Evolutionary conservation across 1,140 invertebrate species (phyloP).

Genomic region (Panagrolaimus sp.): DNA sequence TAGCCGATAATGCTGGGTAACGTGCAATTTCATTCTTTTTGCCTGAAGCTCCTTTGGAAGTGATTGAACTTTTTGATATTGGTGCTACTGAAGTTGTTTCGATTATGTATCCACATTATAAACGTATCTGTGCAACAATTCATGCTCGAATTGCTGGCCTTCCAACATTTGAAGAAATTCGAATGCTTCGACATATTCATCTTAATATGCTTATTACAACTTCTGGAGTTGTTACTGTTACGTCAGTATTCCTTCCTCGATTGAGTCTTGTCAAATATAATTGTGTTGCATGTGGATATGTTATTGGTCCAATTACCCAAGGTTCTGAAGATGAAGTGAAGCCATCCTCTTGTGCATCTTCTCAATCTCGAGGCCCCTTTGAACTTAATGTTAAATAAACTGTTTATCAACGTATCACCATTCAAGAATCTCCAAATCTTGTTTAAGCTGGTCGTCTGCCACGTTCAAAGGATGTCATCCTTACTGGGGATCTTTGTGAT

Average conservation of each 20-base stretch:
- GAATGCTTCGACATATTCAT: constrained; percentile 89
- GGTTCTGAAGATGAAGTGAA: constrained; percentile 85
- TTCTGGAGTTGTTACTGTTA: constrained; percentile 86
- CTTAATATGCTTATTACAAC: constrained; percentile 86
- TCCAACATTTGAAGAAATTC: constrained; percentile 87
- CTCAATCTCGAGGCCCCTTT: constrained; percentile 92
- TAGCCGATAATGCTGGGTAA: constrained; percentile 74
- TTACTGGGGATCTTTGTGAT: constrained; percentile 90
- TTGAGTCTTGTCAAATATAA: constrained; percentile 92
- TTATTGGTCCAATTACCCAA: constrained; percentile 92
- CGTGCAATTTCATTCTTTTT: constrained; percentile 91
- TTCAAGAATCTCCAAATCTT: constrained; percentile 81
- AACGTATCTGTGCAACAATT: constrained; percentile 75
- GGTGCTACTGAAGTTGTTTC: constrained; percentile 84
- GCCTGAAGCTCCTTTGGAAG: constrained; percentile 91
- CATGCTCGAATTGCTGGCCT: constrained; percentile 89
- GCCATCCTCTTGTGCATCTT: constrained; percentile 91
- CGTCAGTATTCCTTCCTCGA: constrained; percentile 90
- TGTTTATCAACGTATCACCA: constrained; percentile 90
- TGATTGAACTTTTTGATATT: constrained; percentile 55
- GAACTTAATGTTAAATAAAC: constrained; percentile 74
- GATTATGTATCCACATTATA: constrained; percentile 92
- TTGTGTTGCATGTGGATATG: constrained; percentile 88
- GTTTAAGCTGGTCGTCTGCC: constrained; percentile 92
- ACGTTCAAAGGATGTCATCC: constrained; percentile 91